Percentiles rank a stretch among this genome's conserved stretches.
These are phyloP conservation scores for Apodemia mormo DNA, from an alignment of 2,888 invertebrate species.

Conservation along the genomic window DNA sequence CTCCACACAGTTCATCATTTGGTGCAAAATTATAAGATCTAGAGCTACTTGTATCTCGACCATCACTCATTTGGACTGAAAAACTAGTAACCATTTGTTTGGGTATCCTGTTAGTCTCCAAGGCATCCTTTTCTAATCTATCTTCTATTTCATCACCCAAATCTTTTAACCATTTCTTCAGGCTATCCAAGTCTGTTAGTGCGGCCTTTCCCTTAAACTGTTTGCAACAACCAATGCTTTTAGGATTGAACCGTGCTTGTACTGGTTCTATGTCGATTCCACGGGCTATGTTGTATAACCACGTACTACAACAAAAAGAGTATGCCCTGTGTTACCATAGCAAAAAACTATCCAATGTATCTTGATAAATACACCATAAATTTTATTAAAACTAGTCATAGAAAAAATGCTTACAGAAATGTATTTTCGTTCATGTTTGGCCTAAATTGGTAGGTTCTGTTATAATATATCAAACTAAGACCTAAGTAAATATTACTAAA, in stretches of 20 bases:
- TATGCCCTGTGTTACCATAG: too few species aligned
- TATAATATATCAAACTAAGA: too few species aligned
- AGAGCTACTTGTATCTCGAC: constrained; percentile 83
- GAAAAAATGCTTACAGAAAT: too few species aligned
- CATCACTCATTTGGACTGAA: constrained; percentile 77
- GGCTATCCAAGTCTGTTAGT: constrained; percentile 83
- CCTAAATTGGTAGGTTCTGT: too few species aligned
- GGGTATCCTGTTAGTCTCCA: constrained; percentile 91
- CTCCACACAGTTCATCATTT: too few species aligned
- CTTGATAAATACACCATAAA: too few species aligned
- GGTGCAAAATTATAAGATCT: constrained; percentile 65
- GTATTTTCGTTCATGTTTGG: too few species aligned
- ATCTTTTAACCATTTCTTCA: constrained; percentile 91
- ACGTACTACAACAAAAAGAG: constrained; percentile 78
- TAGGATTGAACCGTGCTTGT: constrained; percentile 89
- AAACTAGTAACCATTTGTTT: constrained; percentile 90
- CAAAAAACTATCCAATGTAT: too few species aligned
- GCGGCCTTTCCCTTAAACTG: constrained; percentile 93
- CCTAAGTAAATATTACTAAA: too few species aligned
- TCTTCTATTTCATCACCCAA: constrained; percentile 92
- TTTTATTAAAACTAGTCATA: too few species aligned
- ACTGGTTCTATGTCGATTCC: constrained; percentile 95
- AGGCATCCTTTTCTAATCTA: constrained; percentile 88
- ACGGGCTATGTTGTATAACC: constrained; percentile 92
- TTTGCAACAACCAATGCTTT: constrained; percentile 98